Conservation (phyloP, 2,113 vertebrate species). For the Daphoenositta chrysoptera region DNA sequence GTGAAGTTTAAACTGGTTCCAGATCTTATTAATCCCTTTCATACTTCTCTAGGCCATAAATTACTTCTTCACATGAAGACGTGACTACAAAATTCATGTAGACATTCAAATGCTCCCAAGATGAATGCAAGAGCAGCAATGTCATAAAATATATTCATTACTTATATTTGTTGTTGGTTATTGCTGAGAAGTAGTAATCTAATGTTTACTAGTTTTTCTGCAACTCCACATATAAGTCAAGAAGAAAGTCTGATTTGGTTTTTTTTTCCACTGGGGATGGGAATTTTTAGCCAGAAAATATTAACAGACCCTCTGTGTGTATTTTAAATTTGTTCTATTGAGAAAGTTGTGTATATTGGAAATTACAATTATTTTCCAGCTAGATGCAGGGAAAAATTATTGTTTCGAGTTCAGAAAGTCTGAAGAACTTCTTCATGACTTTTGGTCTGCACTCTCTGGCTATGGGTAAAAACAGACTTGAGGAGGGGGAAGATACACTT, state of each 20-base stretch:
- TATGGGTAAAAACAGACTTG: background rate
- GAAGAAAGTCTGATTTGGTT: background rate
- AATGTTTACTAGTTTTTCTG: background rate
- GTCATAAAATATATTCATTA: constrained; percentile 46
- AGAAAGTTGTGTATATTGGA: background rate
- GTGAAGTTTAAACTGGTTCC: background rate
- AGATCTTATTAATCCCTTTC: background rate
- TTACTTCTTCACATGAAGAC: background rate
- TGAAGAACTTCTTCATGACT: background rate
- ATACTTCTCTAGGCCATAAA: background rate
- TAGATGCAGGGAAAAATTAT: background rate
- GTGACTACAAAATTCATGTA: constrained; percentile 29
- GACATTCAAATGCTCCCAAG: background rate
- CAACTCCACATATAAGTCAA: background rate
- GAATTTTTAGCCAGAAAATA: background rate
- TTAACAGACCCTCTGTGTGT: fast-evolving
- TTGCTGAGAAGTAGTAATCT: background rate
- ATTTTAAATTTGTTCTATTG: background rate
- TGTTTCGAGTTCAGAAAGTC: background rate
- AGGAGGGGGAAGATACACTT: fast-evolving
- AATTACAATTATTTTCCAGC: background rate
- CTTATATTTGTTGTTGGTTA: background rate
- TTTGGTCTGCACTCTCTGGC: background rate
- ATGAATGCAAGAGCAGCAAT: background rate
- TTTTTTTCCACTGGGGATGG: background rate